Percentiles rank a stretch among this genome's conserved stretches.
Evolutionary conservation across 2,113 vertebrate species (phyloP).

Genomic region (Anolis carolinensis): DNA sequence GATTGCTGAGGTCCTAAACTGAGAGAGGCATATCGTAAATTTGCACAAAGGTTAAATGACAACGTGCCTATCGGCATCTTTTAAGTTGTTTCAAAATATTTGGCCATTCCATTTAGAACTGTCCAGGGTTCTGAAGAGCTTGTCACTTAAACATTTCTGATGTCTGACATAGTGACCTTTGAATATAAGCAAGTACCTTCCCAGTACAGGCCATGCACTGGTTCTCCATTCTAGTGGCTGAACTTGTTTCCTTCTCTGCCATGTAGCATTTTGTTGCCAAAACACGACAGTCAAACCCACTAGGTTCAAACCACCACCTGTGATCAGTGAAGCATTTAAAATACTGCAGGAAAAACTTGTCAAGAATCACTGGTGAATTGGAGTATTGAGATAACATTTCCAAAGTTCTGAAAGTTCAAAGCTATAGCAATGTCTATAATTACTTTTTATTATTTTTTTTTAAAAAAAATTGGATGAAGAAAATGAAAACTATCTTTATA

Average conservation of each 20-base stretch:
- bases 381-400: constrained; percentile 49
- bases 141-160: neutral
- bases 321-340: constrained; percentile 54
- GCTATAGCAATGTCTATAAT: constrained; percentile 61
- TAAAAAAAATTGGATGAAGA: constrained; percentile 48
- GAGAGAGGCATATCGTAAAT: too few relatives aligned
- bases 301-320: neutral
- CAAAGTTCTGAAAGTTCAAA: constrained; percentile 47
- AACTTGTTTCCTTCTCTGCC: neutral
- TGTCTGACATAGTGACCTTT: neutral
- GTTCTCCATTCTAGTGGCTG: neutral
- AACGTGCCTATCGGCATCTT: too few relatives aligned
- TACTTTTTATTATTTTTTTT: constrained; percentile 45
- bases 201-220: neutral
- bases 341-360: constrained; percentile 21
- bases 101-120: neutral
- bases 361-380: constrained; percentile 52
- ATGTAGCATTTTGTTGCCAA: neutral
- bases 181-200: neutral
- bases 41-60: too few relatives aligned
- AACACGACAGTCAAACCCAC: neutral
- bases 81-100: too few relatives aligned
- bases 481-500: constrained; percentile 57
- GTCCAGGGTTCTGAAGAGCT: neutral
- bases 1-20: too few relatives aligned